Percentiles rank a stretch among this genome's conserved stretches.
phyloP scores from a whole-genome alignment of 2,888 invertebrate genomes.

The Andrena bucephala region DNA sequence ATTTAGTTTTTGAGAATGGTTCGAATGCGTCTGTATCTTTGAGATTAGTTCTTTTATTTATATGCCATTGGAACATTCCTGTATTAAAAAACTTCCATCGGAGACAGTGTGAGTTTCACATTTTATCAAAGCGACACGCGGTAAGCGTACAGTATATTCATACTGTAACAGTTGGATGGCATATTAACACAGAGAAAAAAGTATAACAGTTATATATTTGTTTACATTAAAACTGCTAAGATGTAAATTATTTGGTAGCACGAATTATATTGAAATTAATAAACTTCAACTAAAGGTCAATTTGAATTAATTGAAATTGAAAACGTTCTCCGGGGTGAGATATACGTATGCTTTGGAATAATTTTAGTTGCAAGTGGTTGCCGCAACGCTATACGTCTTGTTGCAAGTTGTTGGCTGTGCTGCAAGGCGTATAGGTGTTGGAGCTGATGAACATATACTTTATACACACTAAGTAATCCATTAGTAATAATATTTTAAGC shows the following conservation, averaged over 20 bases:
- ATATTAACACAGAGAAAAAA: slow-evolving; percentile 6
- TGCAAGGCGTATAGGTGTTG: neutral
- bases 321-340: neutral
- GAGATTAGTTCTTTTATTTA: slow-evolving; percentile 39
- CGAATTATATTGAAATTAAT: neutral
- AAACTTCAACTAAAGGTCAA: too few relatives aligned
- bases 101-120: neutral
- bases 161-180: neutral
- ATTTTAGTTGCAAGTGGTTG: too few relatives aligned
- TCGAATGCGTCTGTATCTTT: slow-evolving; percentile 68
- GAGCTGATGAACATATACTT: neutral
- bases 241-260: neutral
- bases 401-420: neutral
- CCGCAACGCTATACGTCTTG: too few relatives aligned
- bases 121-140: neutral
- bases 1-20: slow-evolving; percentile 71
- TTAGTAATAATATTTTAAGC: slow-evolving; percentile 26
- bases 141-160: neutral
- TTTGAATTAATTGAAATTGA: neutral
- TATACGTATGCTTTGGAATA: neutral
- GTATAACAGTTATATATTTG: neutral
- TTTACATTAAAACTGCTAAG: neutral
- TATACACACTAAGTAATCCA: neutral
- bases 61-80: slow-evolving; percentile 18
- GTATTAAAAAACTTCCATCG: slow-evolving; percentile 1